These are phyloP conservation scores for Microctonus hyperodae DNA, from an alignment of 2,888 invertebrate species.

Conservation along the genomic window DNA sequence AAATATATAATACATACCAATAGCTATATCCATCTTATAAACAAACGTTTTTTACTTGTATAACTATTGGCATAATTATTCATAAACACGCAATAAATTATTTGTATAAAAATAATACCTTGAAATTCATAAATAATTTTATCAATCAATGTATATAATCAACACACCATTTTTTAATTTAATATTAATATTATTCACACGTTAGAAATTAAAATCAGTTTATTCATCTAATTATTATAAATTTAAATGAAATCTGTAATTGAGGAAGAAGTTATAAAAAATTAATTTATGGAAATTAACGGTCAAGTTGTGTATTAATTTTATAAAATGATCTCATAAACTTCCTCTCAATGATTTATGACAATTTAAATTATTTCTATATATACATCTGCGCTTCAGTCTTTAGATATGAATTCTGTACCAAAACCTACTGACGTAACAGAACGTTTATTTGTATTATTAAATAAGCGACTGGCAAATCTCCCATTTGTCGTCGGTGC, in stretches of 20 bases:
- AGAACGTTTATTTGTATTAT: slow-evolving; percentile 19
- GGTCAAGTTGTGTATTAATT: background rate
- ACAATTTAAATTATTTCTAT: background rate
- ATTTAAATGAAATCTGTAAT: slow-evolving; percentile 1
- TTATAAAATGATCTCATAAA: background rate
- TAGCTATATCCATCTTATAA: background rate
- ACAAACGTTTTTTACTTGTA: no score
- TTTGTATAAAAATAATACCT: slow-evolving; percentile 7
- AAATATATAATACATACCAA: background rate
- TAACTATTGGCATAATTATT: slow-evolving; percentile 13
- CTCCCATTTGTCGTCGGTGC: slow-evolving; percentile 12
- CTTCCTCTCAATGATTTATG: background rate
- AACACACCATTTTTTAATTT: background rate
- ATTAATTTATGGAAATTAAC: background rate
- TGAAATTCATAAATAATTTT: slow-evolving; percentile 19
- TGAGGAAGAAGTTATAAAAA: background rate
- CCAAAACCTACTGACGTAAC: slow-evolving; percentile 3
- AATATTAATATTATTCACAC: background rate
- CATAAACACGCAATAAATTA: slow-evolving; percentile 4
- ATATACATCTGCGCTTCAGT: background rate
- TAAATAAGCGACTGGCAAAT: slow-evolving; percentile 20
- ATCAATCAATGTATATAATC: slow-evolving; percentile 1
- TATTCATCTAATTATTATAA: no score
- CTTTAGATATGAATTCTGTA: background rate
- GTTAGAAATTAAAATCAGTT: no score